Evolutionary conservation across 2,888 invertebrate species (phyloP).

Genomic region (Nomada hirtipes): DNA sequence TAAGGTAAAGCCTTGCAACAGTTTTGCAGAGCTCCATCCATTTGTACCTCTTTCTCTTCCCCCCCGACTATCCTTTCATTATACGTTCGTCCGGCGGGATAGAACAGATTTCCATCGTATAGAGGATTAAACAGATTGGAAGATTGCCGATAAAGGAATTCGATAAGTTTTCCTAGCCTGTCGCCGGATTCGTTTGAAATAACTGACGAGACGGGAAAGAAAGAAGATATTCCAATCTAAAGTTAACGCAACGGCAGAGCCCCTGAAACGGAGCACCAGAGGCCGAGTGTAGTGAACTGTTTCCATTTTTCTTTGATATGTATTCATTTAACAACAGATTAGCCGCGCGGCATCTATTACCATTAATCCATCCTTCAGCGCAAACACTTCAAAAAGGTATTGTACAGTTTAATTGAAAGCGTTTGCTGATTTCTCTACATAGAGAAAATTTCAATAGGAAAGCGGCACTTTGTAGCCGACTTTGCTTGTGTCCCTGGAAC

Average conservation of each 20-base stretch:
- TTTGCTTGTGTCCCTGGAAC: slow-evolving; percentile 47
- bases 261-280: background rate
- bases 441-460: slow-evolving; percentile 57
- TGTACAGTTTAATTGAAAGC: slow-evolving; percentile 48
- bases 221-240: slow-evolving; percentile 11
- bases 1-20: slow-evolving; percentile 68
- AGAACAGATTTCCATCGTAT: slow-evolving; percentile 13
- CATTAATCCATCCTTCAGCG: slow-evolving; percentile 35
- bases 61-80: slow-evolving; percentile 1
- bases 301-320: slow-evolving; percentile 37
- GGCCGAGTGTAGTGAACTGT: slow-evolving; percentile 12
- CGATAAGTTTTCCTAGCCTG: slow-evolving; percentile 20
- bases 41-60: slow-evolving; percentile 14
- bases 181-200: background rate
- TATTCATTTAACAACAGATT: slow-evolving; percentile 20
- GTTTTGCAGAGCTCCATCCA: slow-evolving; percentile 51
- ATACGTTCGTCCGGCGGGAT: background rate
- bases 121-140: slow-evolving; percentile 40
- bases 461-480: slow-evolving; percentile 54
- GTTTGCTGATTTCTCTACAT: slow-evolving; percentile 32
- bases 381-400: slow-evolving; percentile 35
- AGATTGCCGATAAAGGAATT: slow-evolving; percentile 35
- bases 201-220: background rate
- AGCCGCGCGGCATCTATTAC: background rate
- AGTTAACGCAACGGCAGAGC: slow-evolving; percentile 1